Evolutionary conservation across 2,797 vertebrate genomes (phyloP).

Genomic region (Acanthis flammea): DNA sequence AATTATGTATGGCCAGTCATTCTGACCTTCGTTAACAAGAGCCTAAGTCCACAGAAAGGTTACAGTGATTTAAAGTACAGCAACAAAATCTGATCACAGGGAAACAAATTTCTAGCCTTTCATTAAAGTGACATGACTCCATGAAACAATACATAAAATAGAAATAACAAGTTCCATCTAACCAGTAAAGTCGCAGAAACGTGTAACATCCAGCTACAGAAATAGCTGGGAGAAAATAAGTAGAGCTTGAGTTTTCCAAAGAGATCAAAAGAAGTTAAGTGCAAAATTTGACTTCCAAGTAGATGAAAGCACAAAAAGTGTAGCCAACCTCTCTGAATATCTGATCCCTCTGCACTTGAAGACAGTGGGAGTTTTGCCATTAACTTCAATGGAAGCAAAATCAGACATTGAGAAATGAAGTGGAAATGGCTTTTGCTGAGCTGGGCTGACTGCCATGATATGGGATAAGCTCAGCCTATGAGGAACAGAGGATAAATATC

Average conservation of each 20-base stretch:
- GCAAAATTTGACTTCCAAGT: constrained; percentile 40
- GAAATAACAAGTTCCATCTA: neutral
- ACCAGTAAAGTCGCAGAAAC: neutral
- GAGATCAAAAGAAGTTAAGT: constrained; percentile 29
- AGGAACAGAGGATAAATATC: constrained; percentile 32
- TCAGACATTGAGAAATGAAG: constrained; percentile 53
- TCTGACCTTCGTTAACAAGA: constrained; percentile 30
- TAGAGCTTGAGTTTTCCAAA: neutral
- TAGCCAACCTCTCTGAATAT: constrained; percentile 25
- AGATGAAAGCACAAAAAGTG: constrained; percentile 32
- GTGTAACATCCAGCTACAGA: neutral
- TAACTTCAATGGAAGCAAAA: constrained; percentile 52
- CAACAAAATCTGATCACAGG: neutral
- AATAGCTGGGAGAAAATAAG: neutral
- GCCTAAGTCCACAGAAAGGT: neutral
- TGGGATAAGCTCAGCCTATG: constrained; percentile 25
- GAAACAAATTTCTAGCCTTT: neutral
- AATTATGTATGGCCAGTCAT: constrained; percentile 52
- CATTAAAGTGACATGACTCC: neutral
- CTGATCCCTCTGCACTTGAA: constrained; percentile 47
- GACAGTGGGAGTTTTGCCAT: constrained; percentile 55
- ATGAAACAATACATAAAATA: neutral
- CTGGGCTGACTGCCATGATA: constrained; percentile 31
- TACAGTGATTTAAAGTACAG: constrained; percentile 11
- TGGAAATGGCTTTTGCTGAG: constrained; percentile 58